Base-by-base conservation (phyloP, 2,797 vertebrate genomes). In the Hybognathus amarus region DNA sequence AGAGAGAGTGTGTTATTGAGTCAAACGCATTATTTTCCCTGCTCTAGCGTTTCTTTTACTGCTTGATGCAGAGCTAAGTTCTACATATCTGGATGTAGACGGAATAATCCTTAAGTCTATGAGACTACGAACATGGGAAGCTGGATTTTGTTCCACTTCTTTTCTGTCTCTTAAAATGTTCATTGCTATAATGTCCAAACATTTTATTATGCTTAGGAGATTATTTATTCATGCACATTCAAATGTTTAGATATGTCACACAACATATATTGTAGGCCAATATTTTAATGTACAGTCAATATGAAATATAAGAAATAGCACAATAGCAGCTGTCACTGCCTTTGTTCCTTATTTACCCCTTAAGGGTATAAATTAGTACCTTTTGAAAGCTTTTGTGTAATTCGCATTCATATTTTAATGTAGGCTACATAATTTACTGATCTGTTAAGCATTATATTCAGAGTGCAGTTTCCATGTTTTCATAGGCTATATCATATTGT, bases 11-110 rank as follows among this genome's bases (percentile, higher is more conserved):
- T 76, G 42, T 78, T 69, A 67, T 27, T 68, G 64, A 56, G 61
- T 42, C 47, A 56, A 76, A 76, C 4, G 10, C 22, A 66, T 74
- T 40, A 56, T 75, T 75, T 76, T 66, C 4, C 45, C 33, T 82
- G 42, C 70, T 36, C 42, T 74, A 47, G 30, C 0, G 17, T 2
- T 33, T 42, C 17, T 80, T 64, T 42, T 42, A 45, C 22, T 69
- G 36, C n/a, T 30, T 30, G 50, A 40, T 17, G 52, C 74, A 24
- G 71, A 8, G 27, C 42, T 50, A 36, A 50, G 20, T 47, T 33
- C 11, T 66, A 33, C 40, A 33, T 42, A 15, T 13, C 11, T 50
- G 36, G 36, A 76, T 40, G n/a, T 1, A 40, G 24, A 64, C 9
- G 5, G n/a, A 78, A 66, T 78, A 22, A 66, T 66, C 76, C 18